phyloP scores from a whole-genome alignment of 2,113 vertebrate species.

The Gallinago paraguaiae region DNA sequence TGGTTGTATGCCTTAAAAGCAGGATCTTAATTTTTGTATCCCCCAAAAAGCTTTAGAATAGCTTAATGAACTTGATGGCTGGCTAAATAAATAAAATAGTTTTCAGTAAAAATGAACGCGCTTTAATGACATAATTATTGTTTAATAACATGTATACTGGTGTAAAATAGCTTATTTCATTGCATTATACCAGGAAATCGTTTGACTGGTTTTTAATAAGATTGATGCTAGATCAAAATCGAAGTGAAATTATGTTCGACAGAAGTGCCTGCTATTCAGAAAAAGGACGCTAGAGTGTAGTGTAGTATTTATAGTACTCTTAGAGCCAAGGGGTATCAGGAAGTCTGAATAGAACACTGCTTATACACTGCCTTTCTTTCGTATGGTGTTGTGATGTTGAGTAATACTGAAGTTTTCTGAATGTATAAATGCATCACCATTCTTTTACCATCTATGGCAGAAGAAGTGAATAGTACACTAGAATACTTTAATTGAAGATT shows the following conservation, averaged over 20 bases:
- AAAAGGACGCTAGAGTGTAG: constrained; percentile 66
- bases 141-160: background rate
- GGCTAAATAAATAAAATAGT: background rate
- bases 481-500: background rate
- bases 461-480: background rate
- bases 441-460: background rate
- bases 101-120: background rate
- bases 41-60: background rate
- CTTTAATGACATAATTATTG: background rate
- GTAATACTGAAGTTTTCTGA: background rate
- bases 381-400: background rate
- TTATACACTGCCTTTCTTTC: background rate
- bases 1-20: background rate
- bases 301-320: background rate
- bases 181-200: background rate
- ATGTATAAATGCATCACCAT: background rate
- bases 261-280: background rate
- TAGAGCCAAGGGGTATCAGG: fast-evolving
- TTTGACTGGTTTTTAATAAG: background rate
- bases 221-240: background rate
- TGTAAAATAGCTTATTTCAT: background rate
- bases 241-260: background rate
- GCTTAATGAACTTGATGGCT: background rate
- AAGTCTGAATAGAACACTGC: background rate
- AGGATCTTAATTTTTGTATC: background rate